phyloP scores from a whole-genome alignment of 2,888 invertebrate genomes.

The Choristoneura rosaceana region DNA sequence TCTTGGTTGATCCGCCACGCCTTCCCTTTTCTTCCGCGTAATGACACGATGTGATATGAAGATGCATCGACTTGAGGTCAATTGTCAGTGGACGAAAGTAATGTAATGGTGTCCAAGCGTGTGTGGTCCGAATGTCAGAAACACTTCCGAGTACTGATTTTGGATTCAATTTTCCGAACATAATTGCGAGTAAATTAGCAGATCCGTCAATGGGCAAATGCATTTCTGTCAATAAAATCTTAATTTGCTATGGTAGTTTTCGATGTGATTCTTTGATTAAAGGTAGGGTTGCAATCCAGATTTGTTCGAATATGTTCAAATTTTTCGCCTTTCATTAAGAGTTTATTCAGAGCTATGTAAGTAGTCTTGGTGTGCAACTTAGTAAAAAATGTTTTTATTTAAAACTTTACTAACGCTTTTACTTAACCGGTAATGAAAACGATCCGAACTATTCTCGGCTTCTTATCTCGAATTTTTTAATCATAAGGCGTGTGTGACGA shows the following conservation, averaged over 20 bases:
- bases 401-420: too few species aligned
- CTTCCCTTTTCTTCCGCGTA: slow-evolving; percentile 51
- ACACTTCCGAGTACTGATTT: slow-evolving; percentile 57
- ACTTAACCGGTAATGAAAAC: too few species aligned
- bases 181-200: slow-evolving; percentile 51
- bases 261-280: not conserved
- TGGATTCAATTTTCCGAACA: slow-evolving; percentile 58
- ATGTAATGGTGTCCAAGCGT: slow-evolving; percentile 67
- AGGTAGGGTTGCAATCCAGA: not conserved
- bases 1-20: slow-evolving; percentile 52
- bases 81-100: slow-evolving; percentile 52
- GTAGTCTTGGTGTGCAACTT: too few species aligned
- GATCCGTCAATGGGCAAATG: slow-evolving; percentile 17
- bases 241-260: slow-evolving; percentile 24
- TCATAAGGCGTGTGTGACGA: too few species aligned
- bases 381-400: too few species aligned
- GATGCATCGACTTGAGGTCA: slow-evolving; percentile 53
- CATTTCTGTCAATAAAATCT: slow-evolving; percentile 30
- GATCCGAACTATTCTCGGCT: too few species aligned
- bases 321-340: too few species aligned
- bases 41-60: slow-evolving; percentile 49
- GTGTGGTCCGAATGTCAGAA: slow-evolving; percentile 64
- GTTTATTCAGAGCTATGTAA: too few species aligned
- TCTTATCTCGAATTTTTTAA: too few species aligned
- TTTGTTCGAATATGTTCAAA: too few species aligned